Evolutionary conservation across 2,888 invertebrate genomes (phyloP).

Genomic region (Oscheius myriophilus): DNA sequence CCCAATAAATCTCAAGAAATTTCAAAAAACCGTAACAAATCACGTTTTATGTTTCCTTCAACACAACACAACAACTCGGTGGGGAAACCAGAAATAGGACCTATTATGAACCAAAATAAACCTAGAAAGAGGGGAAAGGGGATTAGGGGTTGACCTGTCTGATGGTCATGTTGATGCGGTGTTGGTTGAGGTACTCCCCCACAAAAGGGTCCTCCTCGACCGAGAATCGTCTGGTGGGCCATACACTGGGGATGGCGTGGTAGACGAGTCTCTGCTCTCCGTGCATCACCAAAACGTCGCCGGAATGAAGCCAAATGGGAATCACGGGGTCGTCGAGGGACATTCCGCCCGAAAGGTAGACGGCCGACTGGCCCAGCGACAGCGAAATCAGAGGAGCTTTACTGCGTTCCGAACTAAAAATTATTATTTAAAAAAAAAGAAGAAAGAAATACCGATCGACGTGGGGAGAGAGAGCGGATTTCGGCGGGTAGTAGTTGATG

Average conservation of each 20-base stretch:
- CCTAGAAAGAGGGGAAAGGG: too few relatives aligned
- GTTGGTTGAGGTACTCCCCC: slow-evolving; percentile 77
- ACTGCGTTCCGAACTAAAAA: slow-evolving; percentile 63
- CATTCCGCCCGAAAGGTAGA: slow-evolving; percentile 88
- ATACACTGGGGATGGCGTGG: slow-evolving; percentile 91
- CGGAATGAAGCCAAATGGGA: slow-evolving; percentile 82
- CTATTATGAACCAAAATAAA: too few relatives aligned
- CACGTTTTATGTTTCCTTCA: too few relatives aligned
- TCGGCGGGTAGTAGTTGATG: slow-evolving; percentile 92
- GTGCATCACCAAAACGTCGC: slow-evolving; percentile 91
- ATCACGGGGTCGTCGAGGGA: slow-evolving; percentile 63
- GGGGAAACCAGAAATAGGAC: too few relatives aligned
- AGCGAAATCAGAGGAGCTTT: slow-evolving; percentile 83
- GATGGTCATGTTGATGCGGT: slow-evolving; percentile 92
- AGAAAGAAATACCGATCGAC: slow-evolving; percentile 77
- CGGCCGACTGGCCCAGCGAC: slow-evolving; percentile 93
- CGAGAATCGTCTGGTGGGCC: slow-evolving; percentile 55
- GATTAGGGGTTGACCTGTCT: slow-evolving; percentile 83
- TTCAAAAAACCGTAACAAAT: too few relatives aligned
- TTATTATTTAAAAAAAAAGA: not conserved
- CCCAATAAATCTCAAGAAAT: too few relatives aligned
- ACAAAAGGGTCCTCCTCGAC: slow-evolving; percentile 51
- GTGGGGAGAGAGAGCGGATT: slow-evolving; percentile 90
- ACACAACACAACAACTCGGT: too few relatives aligned
- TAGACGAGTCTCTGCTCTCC: slow-evolving; percentile 84